phyloP scores from a whole-genome alignment of 2,888 invertebrate species.

The Euspilapteryx auroguttella region DNA sequence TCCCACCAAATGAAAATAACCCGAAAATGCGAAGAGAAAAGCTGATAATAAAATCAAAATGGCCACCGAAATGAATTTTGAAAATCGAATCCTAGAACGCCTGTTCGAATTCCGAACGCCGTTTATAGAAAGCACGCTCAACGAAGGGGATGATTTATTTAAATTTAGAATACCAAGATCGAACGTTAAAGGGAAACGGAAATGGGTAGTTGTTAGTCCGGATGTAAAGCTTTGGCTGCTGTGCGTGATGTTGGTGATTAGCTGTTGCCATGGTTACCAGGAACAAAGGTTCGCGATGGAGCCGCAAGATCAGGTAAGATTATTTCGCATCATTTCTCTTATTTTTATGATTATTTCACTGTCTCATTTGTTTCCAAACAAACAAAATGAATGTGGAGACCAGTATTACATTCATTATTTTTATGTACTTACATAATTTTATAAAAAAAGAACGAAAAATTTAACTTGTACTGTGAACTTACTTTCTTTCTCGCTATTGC shows the following conservation, averaged over 20 bases:
- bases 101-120: slow-evolving; percentile 17
- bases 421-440: no score
- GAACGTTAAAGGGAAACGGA: slow-evolving; percentile 13
- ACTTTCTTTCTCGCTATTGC: no score
- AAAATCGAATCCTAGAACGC: no score
- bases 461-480: no score
- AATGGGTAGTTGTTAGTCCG: slow-evolving; percentile 18
- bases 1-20: no score
- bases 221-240: slow-evolving; percentile 32
- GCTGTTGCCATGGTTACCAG: slow-evolving; percentile 36
- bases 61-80: no score
- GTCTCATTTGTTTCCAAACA: not conserved
- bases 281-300: slow-evolving; percentile 90
- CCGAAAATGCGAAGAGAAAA: no score
- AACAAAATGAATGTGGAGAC: no score
- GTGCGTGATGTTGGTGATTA: slow-evolving; percentile 20
- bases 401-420: no score
- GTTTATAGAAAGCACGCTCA: slow-evolving; percentile 20
- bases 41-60: no score
- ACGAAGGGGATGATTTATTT: slow-evolving; percentile 27
- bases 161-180: slow-evolving; percentile 42
- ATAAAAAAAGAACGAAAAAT: no score
- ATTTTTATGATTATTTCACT: not conserved
- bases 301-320: slow-evolving; percentile 73
- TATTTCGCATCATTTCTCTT: slow-evolving; percentile 2